Evolutionary conservation across 2,113 vertebrate genomes (phyloP).

Genomic region (Pedionomus torquatus): DNA sequence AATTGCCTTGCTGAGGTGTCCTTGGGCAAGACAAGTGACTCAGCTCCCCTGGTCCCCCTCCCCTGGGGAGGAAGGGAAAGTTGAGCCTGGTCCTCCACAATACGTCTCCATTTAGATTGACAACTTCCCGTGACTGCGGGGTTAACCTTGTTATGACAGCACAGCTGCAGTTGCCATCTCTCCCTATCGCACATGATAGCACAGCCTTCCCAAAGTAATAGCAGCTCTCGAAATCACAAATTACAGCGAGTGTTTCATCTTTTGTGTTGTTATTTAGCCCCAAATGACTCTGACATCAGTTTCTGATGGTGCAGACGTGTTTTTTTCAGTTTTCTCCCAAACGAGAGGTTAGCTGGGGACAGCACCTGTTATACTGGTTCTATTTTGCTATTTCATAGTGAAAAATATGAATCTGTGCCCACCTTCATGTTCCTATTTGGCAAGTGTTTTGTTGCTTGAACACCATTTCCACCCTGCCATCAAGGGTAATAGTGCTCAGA

Average conservation of each 20-base stretch:
- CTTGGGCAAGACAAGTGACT: neutral
- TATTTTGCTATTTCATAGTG: neutral
- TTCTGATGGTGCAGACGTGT: neutral
- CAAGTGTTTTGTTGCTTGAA: neutral
- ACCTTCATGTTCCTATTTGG: neutral
- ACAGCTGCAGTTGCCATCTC: constrained; percentile 44
- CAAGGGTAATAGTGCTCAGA: neutral
- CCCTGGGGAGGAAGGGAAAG: neutral
- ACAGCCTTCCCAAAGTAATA: neutral
- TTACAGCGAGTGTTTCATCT: neutral
- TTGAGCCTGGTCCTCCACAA: neutral
- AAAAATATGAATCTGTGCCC: neutral
- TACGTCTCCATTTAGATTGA: constrained; percentile 31
- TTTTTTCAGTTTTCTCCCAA: neutral
- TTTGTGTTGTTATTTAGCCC: neutral
- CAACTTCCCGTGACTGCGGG: neutral
- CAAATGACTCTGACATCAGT: neutral
- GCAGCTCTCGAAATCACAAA: neutral
- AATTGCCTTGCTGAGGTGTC: neutral
- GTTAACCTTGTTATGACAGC: constrained; percentile 53
- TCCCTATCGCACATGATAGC: neutral
- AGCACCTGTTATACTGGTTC: neutral
- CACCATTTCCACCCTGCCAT: neutral
- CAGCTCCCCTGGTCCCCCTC: neutral
- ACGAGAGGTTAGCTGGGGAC: neutral